Evolutionary conservation across 1,140 invertebrate genomes (phyloP), one percentile per base, ranked within the genome.

Genomic region (Pinna nobilis): DNA sequence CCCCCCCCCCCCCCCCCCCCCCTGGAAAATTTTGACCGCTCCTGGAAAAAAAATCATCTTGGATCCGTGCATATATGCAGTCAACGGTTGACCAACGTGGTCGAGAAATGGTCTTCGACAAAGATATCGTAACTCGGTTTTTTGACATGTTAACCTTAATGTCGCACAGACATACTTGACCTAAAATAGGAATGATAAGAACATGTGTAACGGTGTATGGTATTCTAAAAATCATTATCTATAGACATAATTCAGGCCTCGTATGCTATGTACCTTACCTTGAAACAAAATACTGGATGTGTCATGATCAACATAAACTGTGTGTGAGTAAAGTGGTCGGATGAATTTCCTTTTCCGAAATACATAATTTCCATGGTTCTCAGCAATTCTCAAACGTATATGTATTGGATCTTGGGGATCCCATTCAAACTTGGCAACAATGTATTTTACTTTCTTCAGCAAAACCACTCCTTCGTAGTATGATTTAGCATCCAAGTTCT

Each of bases 201-300:
- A 15, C 44, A 47, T 7, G 20, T 20, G 15, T 47, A 18, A 18
- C 44, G 44, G 15, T 18, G 20, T 3, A 18, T 3, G 20, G 20
- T 15, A 47, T 18, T 47, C 3, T 20, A 47, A 2, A 47, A 7
- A 2, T 47, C 15, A 18, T 20, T 7, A 18, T 18, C 3, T 47
- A 18, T 18, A 47, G 20, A 18, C 2, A 18, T 20, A 44, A 7
- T 18, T 9, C 18, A 44, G 39, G 7, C 18, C 18, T 7, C 39
- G 7, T 44, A 44, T 9, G 7, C 18, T 7, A 7, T n/a, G n/a
- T n/a, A n/a, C n/a, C n/a, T 53, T 53, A 53, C 51, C 51, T 53
- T 53, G n/a, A 28, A 53, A 53, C 51, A 53, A 18, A 18, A 53
- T 25, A 53, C n/a, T 53, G n/a, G 18, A 20, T 25, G 51, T 53